phyloP scores from a whole-genome alignment of 1,140 invertebrate species.

The Homarus americanus region DNA sequence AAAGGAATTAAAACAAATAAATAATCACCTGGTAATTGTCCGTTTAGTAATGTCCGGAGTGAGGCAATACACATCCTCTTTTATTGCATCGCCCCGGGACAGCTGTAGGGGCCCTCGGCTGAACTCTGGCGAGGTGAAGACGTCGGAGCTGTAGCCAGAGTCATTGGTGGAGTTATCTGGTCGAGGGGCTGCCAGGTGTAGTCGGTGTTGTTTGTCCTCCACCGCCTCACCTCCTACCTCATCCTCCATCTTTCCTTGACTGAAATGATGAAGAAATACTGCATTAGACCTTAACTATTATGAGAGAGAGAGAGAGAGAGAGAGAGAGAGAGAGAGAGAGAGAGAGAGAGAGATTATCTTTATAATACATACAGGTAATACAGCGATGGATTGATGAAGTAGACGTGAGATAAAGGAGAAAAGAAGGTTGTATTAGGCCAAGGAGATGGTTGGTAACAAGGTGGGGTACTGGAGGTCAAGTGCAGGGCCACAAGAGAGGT shows the following conservation, averaged over 20 bases:
- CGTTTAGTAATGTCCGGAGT: background rate
- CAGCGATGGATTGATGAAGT: no score
- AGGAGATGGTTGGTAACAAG: no score
- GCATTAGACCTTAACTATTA: background rate
- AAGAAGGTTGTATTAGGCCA: no score
- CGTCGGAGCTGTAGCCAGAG: constrained; percentile 57
- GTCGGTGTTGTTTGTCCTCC: background rate
- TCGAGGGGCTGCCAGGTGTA: no score
- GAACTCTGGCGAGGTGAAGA: constrained; percentile 36
- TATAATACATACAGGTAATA: no score
- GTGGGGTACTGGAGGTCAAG: no score
- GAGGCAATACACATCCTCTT: background rate
- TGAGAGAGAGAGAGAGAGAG: constrained; percentile 27
- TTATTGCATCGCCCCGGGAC: background rate
- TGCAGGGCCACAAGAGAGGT: no score
- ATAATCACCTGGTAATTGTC: background rate
- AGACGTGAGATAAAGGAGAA: no score
- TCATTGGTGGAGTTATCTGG: background rate
- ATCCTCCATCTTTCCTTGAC: background rate
- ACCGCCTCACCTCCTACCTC: background rate
- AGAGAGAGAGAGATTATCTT: no score
- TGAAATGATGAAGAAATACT: background rate
- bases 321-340: no score
- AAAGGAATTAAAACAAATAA: no score
- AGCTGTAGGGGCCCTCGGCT: background rate